Evolutionary conservation across 2,888 invertebrate genomes (phyloP).

Genomic region (Embidobia sp.): DNA sequence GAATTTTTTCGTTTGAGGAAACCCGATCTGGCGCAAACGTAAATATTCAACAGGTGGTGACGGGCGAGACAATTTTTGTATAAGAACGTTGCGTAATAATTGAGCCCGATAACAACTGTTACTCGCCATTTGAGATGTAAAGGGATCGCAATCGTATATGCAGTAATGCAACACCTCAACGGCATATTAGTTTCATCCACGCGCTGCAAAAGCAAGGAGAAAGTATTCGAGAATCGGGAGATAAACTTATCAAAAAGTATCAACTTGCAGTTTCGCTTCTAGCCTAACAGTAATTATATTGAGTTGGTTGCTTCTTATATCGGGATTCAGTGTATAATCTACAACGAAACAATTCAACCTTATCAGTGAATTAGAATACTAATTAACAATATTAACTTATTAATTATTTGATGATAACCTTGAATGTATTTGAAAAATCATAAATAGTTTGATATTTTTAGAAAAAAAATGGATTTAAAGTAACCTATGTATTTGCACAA

Average conservation of each 20-base stretch:
- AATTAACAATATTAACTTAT: too few relatives aligned
- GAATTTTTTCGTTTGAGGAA: neutral
- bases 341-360: too few relatives aligned
- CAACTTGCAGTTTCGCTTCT: slow-evolving; percentile 15
- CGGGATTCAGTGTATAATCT: neutral
- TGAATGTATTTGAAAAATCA: too few relatives aligned
- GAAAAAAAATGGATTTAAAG: too few relatives aligned
- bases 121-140: slow-evolving; percentile 38
- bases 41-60: slow-evolving; percentile 45
- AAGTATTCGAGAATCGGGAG: slow-evolving; percentile 40
- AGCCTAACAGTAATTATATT: neutral
- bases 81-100: slow-evolving; percentile 50
- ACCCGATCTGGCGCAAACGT: neutral
- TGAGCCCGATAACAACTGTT: slow-evolving; percentile 43
- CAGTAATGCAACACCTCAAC: slow-evolving; percentile 50
- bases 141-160: slow-evolving; percentile 27
- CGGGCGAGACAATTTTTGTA: slow-evolving; percentile 50
- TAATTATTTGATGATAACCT: too few relatives aligned
- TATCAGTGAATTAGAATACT: too few relatives aligned
- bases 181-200: slow-evolving; percentile 53
- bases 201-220: slow-evolving; percentile 44
- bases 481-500: too few relatives aligned
- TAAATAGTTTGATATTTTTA: too few relatives aligned
- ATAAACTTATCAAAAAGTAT: slow-evolving; percentile 50
- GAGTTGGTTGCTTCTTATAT: neutral